Evolutionary conservation across 1,140 invertebrate genomes (phyloP).

Genomic region (Cotesia chilonis): DNA sequence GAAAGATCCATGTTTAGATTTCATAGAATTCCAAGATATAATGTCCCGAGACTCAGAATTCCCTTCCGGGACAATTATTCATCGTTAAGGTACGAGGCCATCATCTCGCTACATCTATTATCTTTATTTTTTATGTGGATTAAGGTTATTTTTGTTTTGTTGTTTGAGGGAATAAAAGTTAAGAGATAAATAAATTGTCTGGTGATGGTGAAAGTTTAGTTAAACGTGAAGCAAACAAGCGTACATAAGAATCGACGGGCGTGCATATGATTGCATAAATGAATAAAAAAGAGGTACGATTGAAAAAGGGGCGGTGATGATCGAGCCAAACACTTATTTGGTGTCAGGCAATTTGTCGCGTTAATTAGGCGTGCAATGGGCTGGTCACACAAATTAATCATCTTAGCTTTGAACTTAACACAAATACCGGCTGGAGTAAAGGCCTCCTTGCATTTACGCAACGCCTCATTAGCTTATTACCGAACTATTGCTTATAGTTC

Average conservation of each 20-base stretch:
- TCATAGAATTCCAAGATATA: slow-evolving; percentile 17
- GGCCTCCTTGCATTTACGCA: slow-evolving; percentile 28
- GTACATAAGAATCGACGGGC: slow-evolving; percentile 15
- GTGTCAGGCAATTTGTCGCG: slow-evolving; percentile 55
- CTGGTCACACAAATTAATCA: slow-evolving; percentile 22
- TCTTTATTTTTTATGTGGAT: slow-evolving; percentile 1
- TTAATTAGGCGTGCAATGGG: slow-evolving; percentile 57
- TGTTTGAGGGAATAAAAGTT: neutral
- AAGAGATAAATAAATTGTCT: slow-evolving; percentile 17
- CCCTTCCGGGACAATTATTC: slow-evolving; percentile 27
- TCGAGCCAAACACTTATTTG: slow-evolving; percentile 50
- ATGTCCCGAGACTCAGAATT: slow-evolving; percentile 3
- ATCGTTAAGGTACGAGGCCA: slow-evolving; percentile 28
- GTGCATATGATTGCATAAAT: slow-evolving; percentile 38
- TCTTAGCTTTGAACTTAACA: slow-evolving; percentile 28
- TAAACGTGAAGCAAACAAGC: slow-evolving; percentile 19
- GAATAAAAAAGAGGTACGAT: slow-evolving; percentile 24
- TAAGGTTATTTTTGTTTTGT: neutral
- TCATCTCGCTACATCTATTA: slow-evolving; percentile 25
- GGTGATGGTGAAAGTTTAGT: slow-evolving; percentile 30
- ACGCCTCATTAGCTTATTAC: slow-evolving; percentile 48
- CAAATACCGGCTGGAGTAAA: slow-evolving; percentile 20
- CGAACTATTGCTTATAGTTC: slow-evolving; percentile 19
- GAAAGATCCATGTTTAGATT: slow-evolving; percentile 7
- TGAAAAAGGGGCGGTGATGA: slow-evolving; percentile 39